Evolutionary conservation across 2,888 invertebrate genomes (phyloP).

Genomic region (Drosophila ochracea): DNA sequence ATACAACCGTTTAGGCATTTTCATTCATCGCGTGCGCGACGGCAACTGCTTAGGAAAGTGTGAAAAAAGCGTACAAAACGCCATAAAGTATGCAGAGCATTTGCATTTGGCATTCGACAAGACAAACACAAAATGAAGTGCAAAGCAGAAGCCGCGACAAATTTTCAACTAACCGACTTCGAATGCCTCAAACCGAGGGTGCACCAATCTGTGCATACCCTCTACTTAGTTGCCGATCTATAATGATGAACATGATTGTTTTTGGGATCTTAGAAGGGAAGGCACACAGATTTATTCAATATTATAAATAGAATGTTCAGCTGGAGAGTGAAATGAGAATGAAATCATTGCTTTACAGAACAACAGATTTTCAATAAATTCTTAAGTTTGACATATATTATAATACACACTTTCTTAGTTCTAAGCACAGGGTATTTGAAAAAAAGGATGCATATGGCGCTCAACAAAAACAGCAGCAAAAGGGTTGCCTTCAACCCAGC

Average conservation of each 20-base stretch:
- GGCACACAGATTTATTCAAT: neutral
- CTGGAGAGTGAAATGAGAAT: no score
- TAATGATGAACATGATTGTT: neutral
- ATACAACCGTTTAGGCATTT: conserved; percentile 41
- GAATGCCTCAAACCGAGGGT: neutral
- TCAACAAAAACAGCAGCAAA: conserved; percentile 49
- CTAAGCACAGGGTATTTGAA: conserved; percentile 34
- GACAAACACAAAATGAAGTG: conserved; percentile 80
- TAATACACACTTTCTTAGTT: neutral
- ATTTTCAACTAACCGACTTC: conserved; percentile 63
- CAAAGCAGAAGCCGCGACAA: conserved; percentile 72
- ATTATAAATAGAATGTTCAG: neutral
- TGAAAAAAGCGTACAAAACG: conserved; percentile 76
- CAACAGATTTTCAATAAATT: no score
- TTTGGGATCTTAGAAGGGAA: neutral
- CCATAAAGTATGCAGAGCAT: conserved; percentile 84
- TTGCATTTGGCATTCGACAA: conserved; percentile 83
- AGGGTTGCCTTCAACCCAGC: conserved; percentile 60
- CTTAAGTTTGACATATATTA: neutral
- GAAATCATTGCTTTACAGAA: neutral
- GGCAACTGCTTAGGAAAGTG: conserved; percentile 63
- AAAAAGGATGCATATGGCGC: conserved; percentile 30
- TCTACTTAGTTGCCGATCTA: neutral
- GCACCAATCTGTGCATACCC: conserved; percentile 9
- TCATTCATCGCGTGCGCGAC: conserved; percentile 59